A percentile compares a stretch with the other conserved stretches of the same genome.
Evolutionary conservation across 2,888 invertebrate genomes (phyloP).

Genomic region (Ochlodes sylvanus): DNA sequence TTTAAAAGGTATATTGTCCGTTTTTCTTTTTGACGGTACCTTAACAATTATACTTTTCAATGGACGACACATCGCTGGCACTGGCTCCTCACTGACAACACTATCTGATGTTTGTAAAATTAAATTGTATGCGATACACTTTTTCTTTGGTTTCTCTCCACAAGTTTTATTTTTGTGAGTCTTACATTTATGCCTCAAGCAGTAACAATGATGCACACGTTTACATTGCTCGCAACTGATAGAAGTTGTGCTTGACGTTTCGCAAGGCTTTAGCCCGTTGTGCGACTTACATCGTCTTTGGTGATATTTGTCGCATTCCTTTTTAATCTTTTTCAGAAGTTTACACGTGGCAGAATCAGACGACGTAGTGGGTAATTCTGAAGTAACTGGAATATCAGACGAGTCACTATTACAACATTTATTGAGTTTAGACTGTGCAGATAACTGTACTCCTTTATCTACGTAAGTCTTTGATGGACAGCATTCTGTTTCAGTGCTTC

Average conservation of each 20-base stretch:
- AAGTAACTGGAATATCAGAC: slow-evolving; percentile 62
- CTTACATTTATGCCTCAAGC: slow-evolving; percentile 67
- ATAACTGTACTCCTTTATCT: slow-evolving; percentile 63
- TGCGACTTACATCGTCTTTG: slow-evolving; percentile 64
- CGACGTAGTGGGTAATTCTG: slow-evolving; percentile 66
- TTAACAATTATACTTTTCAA: slow-evolving; percentile 73
- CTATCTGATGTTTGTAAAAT: slow-evolving; percentile 79
- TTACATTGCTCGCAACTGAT: slow-evolving; percentile 69
- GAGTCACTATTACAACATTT: slow-evolving; percentile 54
- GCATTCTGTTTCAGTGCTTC: slow-evolving; percentile 15
- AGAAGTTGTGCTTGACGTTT: slow-evolving; percentile 70
- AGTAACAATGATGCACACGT: slow-evolving; percentile 63
- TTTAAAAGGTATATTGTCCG: slow-evolving; percentile 59
- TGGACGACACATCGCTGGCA: slow-evolving; percentile 50
- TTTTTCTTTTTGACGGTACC: slow-evolving; percentile 65
- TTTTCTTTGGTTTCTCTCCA: slow-evolving; percentile 64
- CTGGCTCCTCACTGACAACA: slow-evolving; percentile 64
- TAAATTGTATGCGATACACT: slow-evolving; percentile 75
- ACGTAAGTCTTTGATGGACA: slow-evolving; percentile 44
- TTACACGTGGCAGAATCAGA: slow-evolving; percentile 71
- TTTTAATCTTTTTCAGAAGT: slow-evolving; percentile 72
- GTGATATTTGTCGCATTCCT: slow-evolving; percentile 75
- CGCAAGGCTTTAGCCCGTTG: slow-evolving; percentile 57
- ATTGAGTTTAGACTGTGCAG: slow-evolving; percentile 50
- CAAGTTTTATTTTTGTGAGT: slow-evolving; percentile 54